Conservation (phyloP, 2,888 invertebrate genomes). For the Vesta saturnalis region DNA sequence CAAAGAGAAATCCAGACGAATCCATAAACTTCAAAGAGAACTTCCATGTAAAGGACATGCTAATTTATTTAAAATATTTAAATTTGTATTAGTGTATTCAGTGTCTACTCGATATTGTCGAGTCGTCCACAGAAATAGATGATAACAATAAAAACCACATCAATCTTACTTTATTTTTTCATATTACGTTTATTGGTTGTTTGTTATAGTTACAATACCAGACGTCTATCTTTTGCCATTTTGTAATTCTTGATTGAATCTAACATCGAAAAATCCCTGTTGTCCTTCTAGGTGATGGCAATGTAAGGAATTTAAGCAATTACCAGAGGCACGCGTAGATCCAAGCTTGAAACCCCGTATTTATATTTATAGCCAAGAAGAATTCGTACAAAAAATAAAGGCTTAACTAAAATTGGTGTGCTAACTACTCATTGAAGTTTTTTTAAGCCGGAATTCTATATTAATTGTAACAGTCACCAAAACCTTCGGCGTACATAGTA, state of each 20-base stretch:
- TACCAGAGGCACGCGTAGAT: constrained; percentile 52
- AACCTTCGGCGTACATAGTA: not conserved
- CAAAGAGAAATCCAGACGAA: constrained; percentile 40
- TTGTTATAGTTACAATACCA: not conserved
- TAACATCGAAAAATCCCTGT: constrained; percentile 14
- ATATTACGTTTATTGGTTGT: not conserved
- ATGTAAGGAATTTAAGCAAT: constrained; percentile 52
- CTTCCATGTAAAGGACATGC: constrained; percentile 43
- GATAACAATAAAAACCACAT: constrained; percentile 18
- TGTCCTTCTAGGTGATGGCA: constrained; percentile 35
- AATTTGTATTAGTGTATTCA: constrained; percentile 41
- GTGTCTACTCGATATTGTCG: constrained; percentile 27
- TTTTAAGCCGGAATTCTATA: not conserved
- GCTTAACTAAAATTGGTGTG: constrained; percentile 24
- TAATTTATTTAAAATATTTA: constrained; percentile 48
- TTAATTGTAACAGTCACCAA: not conserved
- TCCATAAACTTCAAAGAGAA: constrained; percentile 43
- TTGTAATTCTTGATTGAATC: not conserved
- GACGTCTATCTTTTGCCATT: not conserved
- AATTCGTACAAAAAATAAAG: constrained; percentile 51
- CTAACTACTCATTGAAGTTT: constrained; percentile 24
- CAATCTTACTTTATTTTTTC: constrained; percentile 13
- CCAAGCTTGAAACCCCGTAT: constrained; percentile 45
- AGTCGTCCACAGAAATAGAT: constrained; percentile 15
- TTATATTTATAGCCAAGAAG: constrained; percentile 51